These are phyloP conservation scores for Eulemur albifrons DNA, from an alignment of 2,797 vertebrate genomes.

Conservation along the genomic window DNA sequence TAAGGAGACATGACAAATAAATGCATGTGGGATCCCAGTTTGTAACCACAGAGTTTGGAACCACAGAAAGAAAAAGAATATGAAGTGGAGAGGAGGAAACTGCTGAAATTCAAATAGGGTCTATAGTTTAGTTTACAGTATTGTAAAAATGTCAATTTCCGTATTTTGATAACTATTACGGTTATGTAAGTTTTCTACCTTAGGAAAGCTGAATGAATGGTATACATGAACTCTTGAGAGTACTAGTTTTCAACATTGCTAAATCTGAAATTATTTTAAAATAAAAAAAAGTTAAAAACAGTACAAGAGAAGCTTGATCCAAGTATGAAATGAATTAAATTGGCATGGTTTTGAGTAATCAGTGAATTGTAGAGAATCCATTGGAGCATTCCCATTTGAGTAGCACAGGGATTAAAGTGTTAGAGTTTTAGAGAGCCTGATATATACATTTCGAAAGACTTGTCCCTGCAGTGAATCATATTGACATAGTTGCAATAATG, in stretches of 20 bases:
- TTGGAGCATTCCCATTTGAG: conserved; percentile 44
- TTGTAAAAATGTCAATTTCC: not conserved
- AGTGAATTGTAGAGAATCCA: conserved; percentile 38
- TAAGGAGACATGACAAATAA: not conserved
- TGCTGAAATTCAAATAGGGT: not conserved
- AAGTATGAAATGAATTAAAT: conserved; percentile 55
- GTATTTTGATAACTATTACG: not conserved
- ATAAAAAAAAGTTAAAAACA: not conserved
- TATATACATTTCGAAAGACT: conserved; percentile 22
- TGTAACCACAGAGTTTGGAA: not conserved
- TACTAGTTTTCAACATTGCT: not conserved
- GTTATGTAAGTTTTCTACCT: not conserved
- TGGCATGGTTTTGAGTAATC: conserved; percentile 42
- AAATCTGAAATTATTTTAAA: conserved; percentile 14
- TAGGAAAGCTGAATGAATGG: not conserved
- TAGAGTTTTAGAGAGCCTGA: conserved; percentile 54
- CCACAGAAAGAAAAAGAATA: not conserved
- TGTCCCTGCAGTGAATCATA: conserved; percentile 19
- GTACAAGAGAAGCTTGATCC: not conserved
- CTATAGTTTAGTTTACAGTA: not conserved
- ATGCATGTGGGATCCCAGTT: not conserved
- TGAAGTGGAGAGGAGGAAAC: not conserved
- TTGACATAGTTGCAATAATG: not conserved
- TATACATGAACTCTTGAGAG: not conserved
- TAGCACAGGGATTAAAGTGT: conserved; percentile 14